Base-by-base conservation (phyloP, 2,113 vertebrate genomes). In the Calypte anna region DNA sequence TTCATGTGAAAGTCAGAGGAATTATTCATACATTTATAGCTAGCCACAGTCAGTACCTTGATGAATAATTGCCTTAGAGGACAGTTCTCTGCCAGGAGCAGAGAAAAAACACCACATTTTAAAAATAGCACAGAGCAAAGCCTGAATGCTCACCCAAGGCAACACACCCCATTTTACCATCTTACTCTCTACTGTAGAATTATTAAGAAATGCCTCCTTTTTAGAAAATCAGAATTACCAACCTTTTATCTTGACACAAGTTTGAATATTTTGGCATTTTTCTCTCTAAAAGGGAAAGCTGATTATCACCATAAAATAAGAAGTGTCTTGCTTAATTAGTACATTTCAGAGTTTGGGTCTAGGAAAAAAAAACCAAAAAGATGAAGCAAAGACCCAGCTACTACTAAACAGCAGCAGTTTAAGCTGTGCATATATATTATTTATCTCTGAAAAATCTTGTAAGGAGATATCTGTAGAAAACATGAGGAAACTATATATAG, bases 21-120 rank as follows among this genome's bases (percentile, higher is more conserved):
- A 54, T 24, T 68, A 57, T 57, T 90, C 67, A 84, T 31, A 53
- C 33, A 18, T 55, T 63, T 62, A 62, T 43, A 74, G 61, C 50
- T 78, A 86, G 70, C 50, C 66, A 88, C 31, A 48, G 64, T 82
- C 53, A 79, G 55, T 16, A 66, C 20, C 40, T 50, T 63, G 82
- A 88, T 72, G 90, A 90, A 96, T 91, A 80, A 96, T 28, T 4
- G 4, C 73, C 66, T 88, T n/a, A 58, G 62, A 93, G 64, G 46
- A 86, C 67, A 89, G 27, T 66, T 61, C 75, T 84, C 63, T 62
- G 55, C 51, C 61, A 68, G 72, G 7, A 94, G 46, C 59, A 86
- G 67, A 77, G 27, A 67, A 91, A 68, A 88, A 19, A 2, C 44
- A 59, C 63, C 14, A 31, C 24, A 54, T n/a, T 80, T 76, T 53